phyloP scores from a whole-genome alignment of 2,797 vertebrate species.

The Pseudomugil gertrudae region DNA sequence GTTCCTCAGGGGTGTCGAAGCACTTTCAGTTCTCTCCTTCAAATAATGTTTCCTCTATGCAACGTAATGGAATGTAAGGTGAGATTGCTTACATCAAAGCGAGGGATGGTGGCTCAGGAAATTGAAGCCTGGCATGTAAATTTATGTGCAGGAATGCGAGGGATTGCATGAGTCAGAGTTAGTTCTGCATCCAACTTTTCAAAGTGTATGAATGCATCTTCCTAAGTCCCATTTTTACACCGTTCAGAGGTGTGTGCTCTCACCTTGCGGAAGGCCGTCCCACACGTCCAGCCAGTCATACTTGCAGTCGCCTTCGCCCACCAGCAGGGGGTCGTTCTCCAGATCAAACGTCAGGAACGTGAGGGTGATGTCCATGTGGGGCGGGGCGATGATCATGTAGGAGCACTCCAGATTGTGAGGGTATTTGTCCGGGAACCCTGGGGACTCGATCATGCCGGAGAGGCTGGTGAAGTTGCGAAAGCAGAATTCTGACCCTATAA shows the following conservation, averaged over 20 bases:
- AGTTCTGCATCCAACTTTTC: constrained; percentile 15
- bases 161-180: constrained; percentile 17
- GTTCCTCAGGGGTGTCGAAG: constrained; percentile 47
- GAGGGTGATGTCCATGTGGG: constrained; percentile 93
- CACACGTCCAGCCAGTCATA: constrained; percentile 99
- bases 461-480: constrained; percentile 94
- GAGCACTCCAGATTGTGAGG: constrained; percentile 96
- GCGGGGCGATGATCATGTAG: constrained; percentile 94
- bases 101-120: constrained; percentile 43
- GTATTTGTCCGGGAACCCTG: constrained; percentile 96
- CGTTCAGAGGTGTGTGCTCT: neutral
- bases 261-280: constrained; percentile 95
- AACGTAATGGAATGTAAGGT: constrained; percentile 55
- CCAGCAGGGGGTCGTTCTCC: constrained; percentile 93
- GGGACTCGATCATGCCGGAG: constrained; percentile 93
- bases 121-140: constrained; percentile 51
- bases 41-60: constrained; percentile 68
- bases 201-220: constrained; percentile 9
- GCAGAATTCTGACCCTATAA: constrained; percentile 93
- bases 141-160: constrained; percentile 23
- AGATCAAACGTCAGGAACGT: constrained; percentile 95
- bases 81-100: constrained; percentile 67
- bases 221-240: neutral
- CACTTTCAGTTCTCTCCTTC: constrained; percentile 51
- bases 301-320: constrained; percentile 95